Evolutionary conservation across 2,888 invertebrate genomes (phyloP).

Genomic region (Morpho achilles): DNA sequence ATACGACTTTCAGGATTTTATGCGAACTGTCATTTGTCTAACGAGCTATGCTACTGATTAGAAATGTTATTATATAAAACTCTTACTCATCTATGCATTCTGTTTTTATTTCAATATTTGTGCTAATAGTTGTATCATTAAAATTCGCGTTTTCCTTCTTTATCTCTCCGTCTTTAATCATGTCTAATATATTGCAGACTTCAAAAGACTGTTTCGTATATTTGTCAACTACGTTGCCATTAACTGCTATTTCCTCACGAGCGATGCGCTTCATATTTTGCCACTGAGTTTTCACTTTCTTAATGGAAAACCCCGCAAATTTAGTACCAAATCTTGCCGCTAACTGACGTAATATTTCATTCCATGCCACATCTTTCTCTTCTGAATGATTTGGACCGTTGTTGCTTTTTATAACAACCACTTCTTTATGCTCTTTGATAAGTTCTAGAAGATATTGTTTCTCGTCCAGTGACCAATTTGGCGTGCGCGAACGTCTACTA

Average conservation of each 20-base stretch:
- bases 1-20: too few relatives aligned
- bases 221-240: conserved; percentile 49
- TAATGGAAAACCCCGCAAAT: conserved; percentile 59
- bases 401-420: conserved; percentile 61
- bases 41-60: too few relatives aligned
- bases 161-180: conserved; percentile 54
- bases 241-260: conserved; percentile 58
- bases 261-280: conserved; percentile 74
- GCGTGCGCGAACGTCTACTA: conserved; percentile 59
- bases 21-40: too few relatives aligned
- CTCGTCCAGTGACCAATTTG: conserved; percentile 70
- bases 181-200: conserved; percentile 60
- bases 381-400: conserved; percentile 67
- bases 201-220: conserved; percentile 58
- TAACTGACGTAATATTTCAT: conserved; percentile 58
- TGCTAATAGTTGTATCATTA: conserved; percentile 47
- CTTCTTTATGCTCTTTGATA: conserved; percentile 63
- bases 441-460: conserved; percentile 69
- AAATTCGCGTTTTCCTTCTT: conserved; percentile 42
- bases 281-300: conserved; percentile 74
- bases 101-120: conserved; percentile 65
- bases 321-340: conserved; percentile 59
- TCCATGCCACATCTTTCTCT: conserved; percentile 71
- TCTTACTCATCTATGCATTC: conserved; percentile 71
- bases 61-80: neutral